These are phyloP conservation scores for Cyphomyrmex costatus DNA, from an alignment of 1,140 invertebrate species.

Conservation along the genomic window DNA sequence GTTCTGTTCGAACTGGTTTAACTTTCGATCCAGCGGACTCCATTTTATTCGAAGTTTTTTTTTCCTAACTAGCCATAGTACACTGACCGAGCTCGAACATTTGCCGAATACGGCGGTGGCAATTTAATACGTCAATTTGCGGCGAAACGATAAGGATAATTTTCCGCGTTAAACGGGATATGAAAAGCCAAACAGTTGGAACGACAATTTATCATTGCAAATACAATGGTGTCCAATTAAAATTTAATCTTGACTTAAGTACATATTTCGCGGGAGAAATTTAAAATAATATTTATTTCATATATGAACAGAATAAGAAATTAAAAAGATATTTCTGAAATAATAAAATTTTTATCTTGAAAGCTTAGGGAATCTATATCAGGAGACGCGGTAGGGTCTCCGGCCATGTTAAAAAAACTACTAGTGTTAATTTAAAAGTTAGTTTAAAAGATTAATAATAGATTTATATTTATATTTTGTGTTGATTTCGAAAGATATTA, in stretches of 20 bases:
- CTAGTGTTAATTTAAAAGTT: too few species aligned
- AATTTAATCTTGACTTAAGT: conserved; percentile 5
- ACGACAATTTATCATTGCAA: conserved; percentile 19
- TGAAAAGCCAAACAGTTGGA: not conserved
- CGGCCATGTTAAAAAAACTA: too few species aligned
- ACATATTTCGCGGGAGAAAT: not conserved
- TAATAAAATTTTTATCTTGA: not conserved
- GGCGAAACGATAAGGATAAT: conserved; percentile 47
- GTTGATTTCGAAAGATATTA: not conserved
- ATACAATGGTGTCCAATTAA: not conserved
- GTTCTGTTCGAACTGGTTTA: conserved; percentile 27
- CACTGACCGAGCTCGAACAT: conserved; percentile 29
- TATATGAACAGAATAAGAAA: not conserved
- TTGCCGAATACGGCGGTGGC: conserved; percentile 26
- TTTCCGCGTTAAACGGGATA: conserved; percentile 22
- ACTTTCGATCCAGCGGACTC: conserved; percentile 24
- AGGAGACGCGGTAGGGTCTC: too few species aligned
- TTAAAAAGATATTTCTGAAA: not conserved
- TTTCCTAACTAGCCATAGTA: not conserved
- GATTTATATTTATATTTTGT: not conserved
- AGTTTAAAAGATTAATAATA: too few species aligned
- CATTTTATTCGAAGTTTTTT: conserved; percentile 25
- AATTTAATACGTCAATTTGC: conserved; percentile 41
- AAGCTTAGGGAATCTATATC: not conserved
- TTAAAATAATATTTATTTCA: not conserved